Conservation (phyloP, 2,797 vertebrate genomes). For the Tarsius wallacei region DNA sequence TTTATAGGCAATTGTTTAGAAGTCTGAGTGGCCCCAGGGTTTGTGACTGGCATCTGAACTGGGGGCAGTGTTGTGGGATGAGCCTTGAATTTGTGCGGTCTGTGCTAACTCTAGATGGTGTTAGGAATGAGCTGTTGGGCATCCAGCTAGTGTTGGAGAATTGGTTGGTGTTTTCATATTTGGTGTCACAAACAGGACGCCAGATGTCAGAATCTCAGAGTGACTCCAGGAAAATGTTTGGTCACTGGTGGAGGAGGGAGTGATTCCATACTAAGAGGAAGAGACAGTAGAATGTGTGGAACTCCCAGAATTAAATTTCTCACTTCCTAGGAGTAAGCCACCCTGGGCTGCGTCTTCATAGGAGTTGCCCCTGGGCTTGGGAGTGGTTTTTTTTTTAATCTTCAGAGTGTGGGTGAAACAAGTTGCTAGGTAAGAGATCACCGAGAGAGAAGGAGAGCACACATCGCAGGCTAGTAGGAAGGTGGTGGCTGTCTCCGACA, state of each 20-base stretch:
- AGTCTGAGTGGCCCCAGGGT: neutral
- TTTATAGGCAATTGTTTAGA: neutral
- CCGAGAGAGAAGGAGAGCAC: neutral
- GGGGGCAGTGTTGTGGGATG: neutral
- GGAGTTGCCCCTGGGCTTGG: neutral
- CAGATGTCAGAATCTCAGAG: neutral
- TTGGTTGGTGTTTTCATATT: neutral
- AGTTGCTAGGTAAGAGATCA: neutral
- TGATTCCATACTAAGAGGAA: neutral
- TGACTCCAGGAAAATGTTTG: neutral
- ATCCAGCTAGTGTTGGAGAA: neutral
- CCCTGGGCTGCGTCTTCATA: neutral
- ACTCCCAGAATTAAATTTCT: neutral
- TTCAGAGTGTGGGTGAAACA: neutral
- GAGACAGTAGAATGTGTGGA: neutral
- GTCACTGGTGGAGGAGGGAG: neutral
- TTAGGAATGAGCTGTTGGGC: neutral
- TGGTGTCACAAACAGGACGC: neutral
- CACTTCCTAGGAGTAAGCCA: neutral
- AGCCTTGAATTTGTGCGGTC: neutral
- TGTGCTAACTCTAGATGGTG: neutral
- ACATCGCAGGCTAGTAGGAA: neutral
- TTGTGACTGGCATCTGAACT: neutral
- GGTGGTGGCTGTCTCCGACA: neutral
- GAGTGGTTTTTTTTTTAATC: neutral